A percentile compares a stretch with the other conserved stretches of the same genome.
Evolutionary conservation across 2,797 vertebrate species (phyloP).

Genomic region (Myiotriccus ornatus): DNA sequence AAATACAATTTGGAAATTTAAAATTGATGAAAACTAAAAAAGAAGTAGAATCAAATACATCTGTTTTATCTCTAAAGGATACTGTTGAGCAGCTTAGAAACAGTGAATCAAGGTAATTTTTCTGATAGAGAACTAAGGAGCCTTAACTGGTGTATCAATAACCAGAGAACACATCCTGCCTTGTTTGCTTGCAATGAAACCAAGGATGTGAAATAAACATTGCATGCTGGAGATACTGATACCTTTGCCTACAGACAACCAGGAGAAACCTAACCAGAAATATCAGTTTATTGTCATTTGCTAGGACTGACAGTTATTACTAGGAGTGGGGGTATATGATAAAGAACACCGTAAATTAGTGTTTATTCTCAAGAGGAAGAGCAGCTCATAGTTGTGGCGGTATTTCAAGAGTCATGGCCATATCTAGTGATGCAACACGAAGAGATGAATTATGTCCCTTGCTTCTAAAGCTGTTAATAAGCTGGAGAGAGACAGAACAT

Average conservation of each 20-base stretch:
- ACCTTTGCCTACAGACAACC: background rate
- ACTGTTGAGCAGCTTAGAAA: background rate
- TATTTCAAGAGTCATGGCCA: background rate
- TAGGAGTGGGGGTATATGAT: background rate
- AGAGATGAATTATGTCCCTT: background rate
- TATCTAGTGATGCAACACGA: background rate
- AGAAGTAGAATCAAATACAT: background rate
- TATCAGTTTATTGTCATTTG: background rate
- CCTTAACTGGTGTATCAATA: background rate
- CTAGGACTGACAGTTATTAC: slow-evolving; percentile 12
- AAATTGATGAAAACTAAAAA: background rate
- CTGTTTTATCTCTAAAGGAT: background rate
- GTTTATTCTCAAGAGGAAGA: background rate
- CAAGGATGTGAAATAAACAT: background rate
- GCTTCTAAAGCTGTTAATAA: background rate
- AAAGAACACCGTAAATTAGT: background rate
- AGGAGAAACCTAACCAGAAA: slow-evolving; percentile 6
- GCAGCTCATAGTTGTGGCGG: background rate
- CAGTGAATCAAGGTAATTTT: background rate
- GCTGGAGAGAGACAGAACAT: background rate
- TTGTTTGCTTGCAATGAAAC: background rate
- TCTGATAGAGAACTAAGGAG: background rate
- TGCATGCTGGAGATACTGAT: background rate
- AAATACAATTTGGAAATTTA: background rate
- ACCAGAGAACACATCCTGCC: background rate